Evolutionary conservation across 2,888 invertebrate species (phyloP).

Genomic region (Syrista parreyssii): DNA sequence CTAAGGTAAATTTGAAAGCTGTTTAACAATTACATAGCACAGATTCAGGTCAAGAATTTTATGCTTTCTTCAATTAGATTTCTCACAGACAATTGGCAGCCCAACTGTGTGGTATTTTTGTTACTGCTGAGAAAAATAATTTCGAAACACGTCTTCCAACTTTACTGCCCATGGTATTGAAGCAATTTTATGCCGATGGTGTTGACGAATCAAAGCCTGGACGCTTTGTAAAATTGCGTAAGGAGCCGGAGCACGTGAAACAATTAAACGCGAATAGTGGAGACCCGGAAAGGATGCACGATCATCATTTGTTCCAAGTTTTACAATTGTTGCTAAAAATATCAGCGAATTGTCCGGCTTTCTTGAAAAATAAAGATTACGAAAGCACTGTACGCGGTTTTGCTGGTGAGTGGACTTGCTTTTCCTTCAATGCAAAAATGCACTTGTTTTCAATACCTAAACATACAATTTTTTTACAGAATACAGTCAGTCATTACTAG

Average conservation of each 20-base stretch:
- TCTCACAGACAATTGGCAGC: constrained; percentile 81
- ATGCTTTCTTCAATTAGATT: constrained; percentile 62
- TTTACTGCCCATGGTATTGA: constrained; percentile 72
- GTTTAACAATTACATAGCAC: constrained; percentile 6
- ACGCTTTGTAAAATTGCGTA: constrained; percentile 49
- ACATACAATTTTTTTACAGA: constrained; percentile 68
- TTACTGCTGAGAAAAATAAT: constrained; percentile 77
- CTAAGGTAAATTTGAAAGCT: constrained; percentile 66
- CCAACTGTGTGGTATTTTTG: constrained; percentile 83
- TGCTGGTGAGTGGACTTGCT: constrained; percentile 41
- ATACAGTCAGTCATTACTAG: constrained; percentile 78
- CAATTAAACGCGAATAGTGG: constrained; percentile 62
- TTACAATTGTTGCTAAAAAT: constrained; percentile 79
- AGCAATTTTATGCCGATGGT: constrained; percentile 54
- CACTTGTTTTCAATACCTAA: neutral
- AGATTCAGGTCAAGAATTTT: neutral
- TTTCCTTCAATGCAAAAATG: neutral
- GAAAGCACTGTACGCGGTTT: constrained; percentile 67
- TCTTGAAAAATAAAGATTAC: constrained; percentile 69
- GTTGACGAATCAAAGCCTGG: constrained; percentile 47
- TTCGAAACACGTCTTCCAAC: constrained; percentile 76
- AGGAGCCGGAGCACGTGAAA: constrained; percentile 6
- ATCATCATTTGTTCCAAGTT: constrained; percentile 81
- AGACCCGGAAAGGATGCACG: constrained; percentile 73
- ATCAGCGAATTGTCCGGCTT: constrained; percentile 72